A percentile compares a stretch with the other conserved stretches of the same genome.
Conservation (phyloP, 2,113 vertebrate species). For the Phaetusa simplex region DNA sequence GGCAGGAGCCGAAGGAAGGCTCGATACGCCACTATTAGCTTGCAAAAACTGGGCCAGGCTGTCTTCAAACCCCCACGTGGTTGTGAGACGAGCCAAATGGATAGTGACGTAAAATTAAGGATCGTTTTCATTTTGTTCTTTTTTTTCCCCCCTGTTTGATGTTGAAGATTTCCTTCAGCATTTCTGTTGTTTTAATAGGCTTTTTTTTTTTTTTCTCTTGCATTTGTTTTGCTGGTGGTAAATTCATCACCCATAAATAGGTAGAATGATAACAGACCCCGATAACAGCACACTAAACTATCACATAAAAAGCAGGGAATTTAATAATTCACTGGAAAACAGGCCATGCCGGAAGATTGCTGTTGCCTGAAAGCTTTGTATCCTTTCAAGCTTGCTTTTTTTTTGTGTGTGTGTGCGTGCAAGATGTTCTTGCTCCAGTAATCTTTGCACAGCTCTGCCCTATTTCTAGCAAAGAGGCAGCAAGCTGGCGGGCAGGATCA, state of each 20-base stretch:
- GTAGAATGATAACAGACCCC: not conserved
- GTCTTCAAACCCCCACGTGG: not conserved
- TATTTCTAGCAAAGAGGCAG: not conserved
- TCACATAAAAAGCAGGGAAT: not conserved
- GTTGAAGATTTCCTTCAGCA: not conserved
- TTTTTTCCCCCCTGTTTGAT: not conserved
- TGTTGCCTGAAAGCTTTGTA: not conserved
- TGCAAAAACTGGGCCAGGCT: not conserved
- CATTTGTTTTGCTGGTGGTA: rapidly evolving
- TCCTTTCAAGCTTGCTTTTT: not conserved
- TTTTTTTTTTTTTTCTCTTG: not conserved
- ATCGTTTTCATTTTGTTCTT: not conserved
- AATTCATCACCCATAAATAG: not conserved
- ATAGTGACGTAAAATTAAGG: not conserved
- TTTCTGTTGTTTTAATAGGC: not conserved
- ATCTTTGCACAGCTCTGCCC: not conserved
- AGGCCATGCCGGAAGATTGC: not conserved
- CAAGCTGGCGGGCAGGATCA: rapidly evolving
- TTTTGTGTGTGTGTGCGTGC: not conserved
- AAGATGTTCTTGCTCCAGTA: not conserved
- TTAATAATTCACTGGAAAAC: not conserved
- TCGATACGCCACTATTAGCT: not conserved
- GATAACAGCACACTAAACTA: not conserved
- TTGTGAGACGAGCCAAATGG: not conserved
- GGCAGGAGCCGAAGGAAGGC: not conserved